Base-by-base conservation (phyloP, 2,113 vertebrate genomes). In the Phocoena sinus region DNA sequence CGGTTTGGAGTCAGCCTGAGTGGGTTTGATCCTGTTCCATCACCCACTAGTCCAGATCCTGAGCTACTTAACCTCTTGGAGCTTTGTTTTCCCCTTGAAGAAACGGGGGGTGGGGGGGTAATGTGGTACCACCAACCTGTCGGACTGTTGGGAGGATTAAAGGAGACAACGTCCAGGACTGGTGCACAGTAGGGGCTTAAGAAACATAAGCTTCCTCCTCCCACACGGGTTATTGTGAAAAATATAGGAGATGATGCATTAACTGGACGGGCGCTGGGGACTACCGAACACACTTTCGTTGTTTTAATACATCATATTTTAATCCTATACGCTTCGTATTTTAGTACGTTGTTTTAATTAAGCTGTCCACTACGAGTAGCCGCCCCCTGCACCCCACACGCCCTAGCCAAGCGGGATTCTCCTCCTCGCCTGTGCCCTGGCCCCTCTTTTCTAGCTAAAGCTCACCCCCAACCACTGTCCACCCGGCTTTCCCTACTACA, bases 401-500 rank as follows among this genome's bases (percentile, higher is more conserved):
- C 87, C 0, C 81, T 5, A 33, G 28, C 33, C 67, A 0, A 6
- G 63, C 1, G 0, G 44, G 44, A n/a, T 20, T 33, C 63, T 74
- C 67, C 18, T 13, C 56, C 50, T 25, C 0, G 81, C 77, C 13
- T 3, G 38, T 8, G n/a, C 80, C 41, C 6, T 1, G 6, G 44
- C 36, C 44, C n/a, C 26, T 8, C 44, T 23, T 36, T 50, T 2
- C 47, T 5, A 3, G 0, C 5, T 18, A 23, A 62, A 62, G 74
- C 36, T 25, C 1, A 5, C 7, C 50, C 50, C 80, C 86, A 18
- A 0, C 53, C 31, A 1, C 58, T 1, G 0, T 10, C 60, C 47
- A 36, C 38, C 31, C 18, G 0, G 13, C 58, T 14, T 5, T 23
- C 17, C 62, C 67, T 65, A 8, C 15, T 0, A 14, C 20, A 6